These are phyloP conservation scores for Radopholus similis DNA, from an alignment of 1,140 invertebrate species.

Conservation along the genomic window DNA sequence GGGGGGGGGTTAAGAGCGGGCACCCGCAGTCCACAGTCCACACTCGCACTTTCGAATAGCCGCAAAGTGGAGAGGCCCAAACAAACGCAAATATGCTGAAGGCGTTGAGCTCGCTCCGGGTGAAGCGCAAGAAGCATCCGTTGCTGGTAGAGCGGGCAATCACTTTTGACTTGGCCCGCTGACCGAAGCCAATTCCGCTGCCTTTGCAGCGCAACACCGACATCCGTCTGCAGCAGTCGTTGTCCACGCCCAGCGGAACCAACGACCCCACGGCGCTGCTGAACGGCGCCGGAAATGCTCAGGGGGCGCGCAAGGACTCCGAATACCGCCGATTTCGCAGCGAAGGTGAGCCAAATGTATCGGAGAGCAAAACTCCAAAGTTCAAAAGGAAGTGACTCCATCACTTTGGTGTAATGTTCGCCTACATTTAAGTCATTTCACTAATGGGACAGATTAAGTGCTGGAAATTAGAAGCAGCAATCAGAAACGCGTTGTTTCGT, in stretches of 20 bases:
- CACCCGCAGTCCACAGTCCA: too few species aligned
- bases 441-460: too few species aligned
- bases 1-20: background rate
- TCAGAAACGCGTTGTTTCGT: too few species aligned
- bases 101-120: background rate
- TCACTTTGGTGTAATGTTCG: too few species aligned
- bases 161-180: background rate
- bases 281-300: background rate
- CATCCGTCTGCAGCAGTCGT: slow-evolving; percentile 48
- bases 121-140: slow-evolving; percentile 3
- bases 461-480: too few species aligned
- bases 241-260: slow-evolving; percentile 49
- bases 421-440: too few species aligned
- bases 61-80: too few species aligned
- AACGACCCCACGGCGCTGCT: slow-evolving; percentile 15
- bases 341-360: too few species aligned
- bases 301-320: slow-evolving; percentile 43
- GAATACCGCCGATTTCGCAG: slow-evolving; percentile 57
- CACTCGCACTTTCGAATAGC: too few species aligned
- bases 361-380: too few species aligned
- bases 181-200: background rate
- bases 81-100: slow-evolving; percentile 4
- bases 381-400: too few species aligned
- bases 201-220: slow-evolving; percentile 31
- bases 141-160: background rate